Percentiles rank a stretch among this genome's conserved stretches.
These are phyloP conservation scores for Platycnemis pennipes DNA, from an alignment of 2,888 invertebrate species.

Conservation along the genomic window DNA sequence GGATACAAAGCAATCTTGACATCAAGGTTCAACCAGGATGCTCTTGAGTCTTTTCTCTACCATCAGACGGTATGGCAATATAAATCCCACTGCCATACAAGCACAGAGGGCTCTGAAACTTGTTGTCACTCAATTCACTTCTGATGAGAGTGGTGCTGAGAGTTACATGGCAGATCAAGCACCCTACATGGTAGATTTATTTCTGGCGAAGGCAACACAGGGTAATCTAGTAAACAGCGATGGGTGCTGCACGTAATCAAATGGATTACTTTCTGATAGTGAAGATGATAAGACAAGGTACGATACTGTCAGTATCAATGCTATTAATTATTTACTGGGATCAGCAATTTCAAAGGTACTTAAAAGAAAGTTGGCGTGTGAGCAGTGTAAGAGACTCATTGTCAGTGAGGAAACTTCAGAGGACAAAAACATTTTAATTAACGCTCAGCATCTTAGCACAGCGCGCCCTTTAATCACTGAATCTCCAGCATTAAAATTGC, in stretches of 20 bases:
- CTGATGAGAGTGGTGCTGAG: background rate
- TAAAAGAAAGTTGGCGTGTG: background rate
- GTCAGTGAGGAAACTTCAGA: background rate
- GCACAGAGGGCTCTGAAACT: slow-evolving; percentile 3
- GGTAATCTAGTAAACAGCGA: background rate
- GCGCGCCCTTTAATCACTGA: no score
- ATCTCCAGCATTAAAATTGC: no score
- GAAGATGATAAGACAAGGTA: background rate
- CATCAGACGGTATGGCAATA: background rate
- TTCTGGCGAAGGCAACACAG: background rate
- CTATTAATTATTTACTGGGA: background rate
- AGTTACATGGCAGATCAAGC: background rate
- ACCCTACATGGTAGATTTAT: background rate
- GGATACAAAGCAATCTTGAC: background rate
- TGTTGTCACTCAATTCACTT: background rate
- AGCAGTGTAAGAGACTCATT: background rate
- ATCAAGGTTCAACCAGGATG: background rate
- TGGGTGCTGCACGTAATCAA: background rate
- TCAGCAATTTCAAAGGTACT: background rate
- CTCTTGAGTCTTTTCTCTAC: background rate
- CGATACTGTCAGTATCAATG: background rate
- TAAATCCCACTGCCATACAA: no score
- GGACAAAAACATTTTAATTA: background rate
- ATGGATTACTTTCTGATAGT: background rate
- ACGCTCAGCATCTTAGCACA: no score